Evolutionary conservation across 2,113 vertebrate species (phyloP).

Genomic region (Campylomormyrus tamandua): DNA sequence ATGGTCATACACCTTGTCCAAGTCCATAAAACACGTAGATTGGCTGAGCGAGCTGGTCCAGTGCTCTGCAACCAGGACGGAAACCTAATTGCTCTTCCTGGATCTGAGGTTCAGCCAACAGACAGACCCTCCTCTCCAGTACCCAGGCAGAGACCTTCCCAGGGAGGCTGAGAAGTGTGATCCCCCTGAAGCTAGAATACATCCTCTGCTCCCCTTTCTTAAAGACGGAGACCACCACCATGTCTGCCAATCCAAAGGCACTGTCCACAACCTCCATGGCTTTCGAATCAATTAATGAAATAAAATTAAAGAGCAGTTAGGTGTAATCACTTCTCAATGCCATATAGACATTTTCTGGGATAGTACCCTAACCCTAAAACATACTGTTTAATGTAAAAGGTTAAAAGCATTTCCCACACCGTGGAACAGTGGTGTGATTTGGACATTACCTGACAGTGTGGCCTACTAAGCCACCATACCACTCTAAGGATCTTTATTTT

Average conservation of each 20-base stretch:
- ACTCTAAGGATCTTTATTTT: neutral
- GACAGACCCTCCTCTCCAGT: neutral
- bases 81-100: neutral
- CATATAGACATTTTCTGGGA: neutral
- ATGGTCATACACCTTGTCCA: neutral
- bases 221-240: neutral
- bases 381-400: neutral
- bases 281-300: neutral
- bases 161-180: neutral
- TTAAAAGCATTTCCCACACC: neutral
- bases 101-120: neutral
- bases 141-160: neutral
- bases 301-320: neutral
- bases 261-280: neutral
- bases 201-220: neutral
- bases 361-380: neutral
- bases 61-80: neutral
- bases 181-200: neutral
- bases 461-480: neutral
- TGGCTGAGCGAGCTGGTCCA: neutral
- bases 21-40: neutral
- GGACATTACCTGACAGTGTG: neutral
- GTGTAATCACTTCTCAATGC: neutral
- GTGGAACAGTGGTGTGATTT: neutral
- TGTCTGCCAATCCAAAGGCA: neutral